phyloP scores from a whole-genome alignment of 2,888 invertebrate species.

The Cryptocheilus praepositus region DNA sequence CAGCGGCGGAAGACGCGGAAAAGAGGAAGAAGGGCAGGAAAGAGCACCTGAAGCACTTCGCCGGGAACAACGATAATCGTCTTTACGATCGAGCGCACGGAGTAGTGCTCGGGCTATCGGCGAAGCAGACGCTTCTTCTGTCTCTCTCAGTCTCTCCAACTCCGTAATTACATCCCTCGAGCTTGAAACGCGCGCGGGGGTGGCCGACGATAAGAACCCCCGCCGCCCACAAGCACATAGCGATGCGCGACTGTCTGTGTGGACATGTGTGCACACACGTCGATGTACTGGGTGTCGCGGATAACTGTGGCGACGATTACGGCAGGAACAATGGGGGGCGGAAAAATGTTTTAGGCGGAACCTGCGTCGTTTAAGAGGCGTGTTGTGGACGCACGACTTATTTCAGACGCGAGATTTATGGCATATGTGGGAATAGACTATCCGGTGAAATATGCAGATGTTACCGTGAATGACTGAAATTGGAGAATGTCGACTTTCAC shows the following conservation, averaged over 20 bases:
- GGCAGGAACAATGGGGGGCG: no score
- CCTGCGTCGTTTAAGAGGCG: no score
- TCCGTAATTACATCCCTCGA: slow-evolving; percentile 49
- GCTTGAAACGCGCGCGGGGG: slow-evolving; percentile 27
- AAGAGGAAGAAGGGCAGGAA: background rate
- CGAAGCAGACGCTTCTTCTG: slow-evolving; percentile 30
- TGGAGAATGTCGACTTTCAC: no score
- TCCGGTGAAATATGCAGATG: no score
- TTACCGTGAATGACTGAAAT: no score
- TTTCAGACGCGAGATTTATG: no score
- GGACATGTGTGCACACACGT: background rate
- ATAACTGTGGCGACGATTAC: no score
- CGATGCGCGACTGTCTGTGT: no score
- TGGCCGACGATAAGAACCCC: slow-evolving; percentile 42
- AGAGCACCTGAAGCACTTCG: slow-evolving; percentile 28
- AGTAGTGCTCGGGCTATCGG: slow-evolving; percentile 33
- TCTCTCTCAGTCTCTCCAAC: slow-evolving; percentile 24
- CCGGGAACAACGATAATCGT: slow-evolving; percentile 41
- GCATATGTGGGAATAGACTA: no score
- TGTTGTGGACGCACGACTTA: no score
- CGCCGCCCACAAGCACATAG: slow-evolving; percentile 10
- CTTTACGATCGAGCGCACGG: slow-evolving; percentile 15
- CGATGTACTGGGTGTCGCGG: no score
- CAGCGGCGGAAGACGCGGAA: background rate
- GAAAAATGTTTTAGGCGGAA: no score